Evolutionary conservation across 1,140 invertebrate genomes (phyloP), one percentile per base, ranked within the genome.

Genomic region (Heliconius nattereri): DNA sequence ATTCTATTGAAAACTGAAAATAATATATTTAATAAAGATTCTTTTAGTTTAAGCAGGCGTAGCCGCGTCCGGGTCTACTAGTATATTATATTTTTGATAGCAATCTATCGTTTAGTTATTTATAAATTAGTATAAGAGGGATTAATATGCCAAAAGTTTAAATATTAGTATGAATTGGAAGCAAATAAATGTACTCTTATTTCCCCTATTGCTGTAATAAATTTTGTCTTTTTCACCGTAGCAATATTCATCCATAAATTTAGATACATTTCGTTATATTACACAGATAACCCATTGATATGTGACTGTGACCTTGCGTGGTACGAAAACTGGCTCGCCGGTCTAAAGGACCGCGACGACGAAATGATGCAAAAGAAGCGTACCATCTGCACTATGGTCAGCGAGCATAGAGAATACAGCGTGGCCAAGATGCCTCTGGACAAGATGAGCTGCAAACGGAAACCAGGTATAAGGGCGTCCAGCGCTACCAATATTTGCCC

Each of bases 271-370:
- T 57, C n/a, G 3, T 71, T 75, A 26, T 26, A 26, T 76, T 73
- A 49, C 57, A 23, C 45, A 98, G 98, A 98, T 94, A 99, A 99
- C 92, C 98, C 98, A 1, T 91, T 99, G 82, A 95, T 97, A 60
- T 99, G 98, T 89, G 97, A 98, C 83, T 99, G 98, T 88, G 97
- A 98, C 82, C 94, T 99, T 71, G 96, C 96, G 71, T 99, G 98
- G 98, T 98, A 98, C 90, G 96, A 96, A 60, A 96, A 96, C 54
- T 98, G 98, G 97, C 89, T 98, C 83, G 95, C 96, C 73, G 96
- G 96, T 79, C 95, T 97, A 3, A 95, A 96, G 72, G 96, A 97
- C 88, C 96, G 97, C 77, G 97, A 98, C 83, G 97, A 98, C 88
- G 97, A 98, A 86, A 96, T 97, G 95, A 97, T 98, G 96, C 96